phyloP scores from a whole-genome alignment of 2,113 vertebrate genomes.

The Aepyceros melampus region DNA sequence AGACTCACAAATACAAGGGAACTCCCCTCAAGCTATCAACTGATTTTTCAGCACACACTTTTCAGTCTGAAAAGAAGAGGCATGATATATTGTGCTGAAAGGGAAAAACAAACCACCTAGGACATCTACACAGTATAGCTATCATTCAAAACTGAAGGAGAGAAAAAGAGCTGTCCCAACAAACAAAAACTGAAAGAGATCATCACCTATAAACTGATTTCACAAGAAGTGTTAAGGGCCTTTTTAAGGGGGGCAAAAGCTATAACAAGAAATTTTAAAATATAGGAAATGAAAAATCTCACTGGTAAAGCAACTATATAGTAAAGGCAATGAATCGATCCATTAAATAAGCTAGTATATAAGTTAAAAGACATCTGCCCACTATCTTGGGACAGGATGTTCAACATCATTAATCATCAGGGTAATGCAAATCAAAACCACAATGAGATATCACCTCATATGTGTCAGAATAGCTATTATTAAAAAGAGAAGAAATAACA shows the following conservation, averaged over 20 bases:
- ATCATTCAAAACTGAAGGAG: neutral
- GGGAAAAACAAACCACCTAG: neutral
- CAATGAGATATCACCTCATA: neutral
- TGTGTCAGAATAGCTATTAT: neutral
- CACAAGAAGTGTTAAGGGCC: neutral
- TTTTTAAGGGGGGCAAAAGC: neutral
- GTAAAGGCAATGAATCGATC: neutral
- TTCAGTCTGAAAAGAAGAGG: neutral
- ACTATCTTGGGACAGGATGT: neutral
- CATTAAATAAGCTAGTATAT: neutral
- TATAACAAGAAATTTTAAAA: neutral
- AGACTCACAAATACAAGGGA: neutral
- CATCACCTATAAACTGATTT: neutral
- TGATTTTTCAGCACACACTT: neutral
- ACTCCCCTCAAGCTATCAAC: neutral
- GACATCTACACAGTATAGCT: neutral
- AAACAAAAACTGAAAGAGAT: neutral
- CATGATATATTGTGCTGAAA: neutral
- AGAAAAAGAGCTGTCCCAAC: neutral
- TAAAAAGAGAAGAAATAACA: neutral
- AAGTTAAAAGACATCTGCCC: neutral
- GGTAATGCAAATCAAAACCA: too few species aligned
- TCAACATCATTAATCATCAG: neutral
- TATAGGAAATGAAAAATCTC: neutral
- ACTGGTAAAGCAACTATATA: neutral